Base-by-base conservation (phyloP, 2,888 invertebrate species). In the Stenolophus ochropezus region DNA sequence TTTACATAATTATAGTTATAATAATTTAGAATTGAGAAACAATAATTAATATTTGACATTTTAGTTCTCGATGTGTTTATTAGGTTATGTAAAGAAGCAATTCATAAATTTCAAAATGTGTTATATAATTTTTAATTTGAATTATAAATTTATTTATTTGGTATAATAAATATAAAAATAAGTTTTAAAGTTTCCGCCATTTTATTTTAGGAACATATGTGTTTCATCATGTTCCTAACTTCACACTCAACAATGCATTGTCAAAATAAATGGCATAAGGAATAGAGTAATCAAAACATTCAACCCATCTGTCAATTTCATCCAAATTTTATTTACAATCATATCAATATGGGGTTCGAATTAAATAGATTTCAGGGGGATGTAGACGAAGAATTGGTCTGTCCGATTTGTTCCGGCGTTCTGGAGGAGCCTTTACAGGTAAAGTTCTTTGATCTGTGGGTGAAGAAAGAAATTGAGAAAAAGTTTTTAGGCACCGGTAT, bases 341-440 rank as follows among this genome's bases (percentile, higher is more conserved):
- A 23, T n/a, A 58, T 20, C 16, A 80, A 84, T 83, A 98, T 98
- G 98, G 98, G 98, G 87, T 98, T 96, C 92, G 98, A 98, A 91
- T 92, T 97, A 86, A 94, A 94, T 90, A 93, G 98, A 88, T 98
- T 98, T 92, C 95, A 96, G 91, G 97, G 97, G 87, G 96, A 96
- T 89, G 98, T 98, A 85, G 98, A 98, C 90, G 98, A 98, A 91
- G 98, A 98, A 91, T 92, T 98, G 83, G 94, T 98, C 86, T 98
- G 98, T 88, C 96, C 98, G 84, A 98, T 98, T 90, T 98, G 98
- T 90, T 96, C 97, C 83, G 96, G 96, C 84, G 98, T 98, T 84
- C 90, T 98, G 80, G 97, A 98, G 88, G 97, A 98, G 88, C 98
- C 98, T 58, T 91, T 98, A 83, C 98, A 98, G 94, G 97, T 96